phyloP scores from a whole-genome alignment of 2,888 invertebrate genomes.

The Caenorhabditis sinica region DNA sequence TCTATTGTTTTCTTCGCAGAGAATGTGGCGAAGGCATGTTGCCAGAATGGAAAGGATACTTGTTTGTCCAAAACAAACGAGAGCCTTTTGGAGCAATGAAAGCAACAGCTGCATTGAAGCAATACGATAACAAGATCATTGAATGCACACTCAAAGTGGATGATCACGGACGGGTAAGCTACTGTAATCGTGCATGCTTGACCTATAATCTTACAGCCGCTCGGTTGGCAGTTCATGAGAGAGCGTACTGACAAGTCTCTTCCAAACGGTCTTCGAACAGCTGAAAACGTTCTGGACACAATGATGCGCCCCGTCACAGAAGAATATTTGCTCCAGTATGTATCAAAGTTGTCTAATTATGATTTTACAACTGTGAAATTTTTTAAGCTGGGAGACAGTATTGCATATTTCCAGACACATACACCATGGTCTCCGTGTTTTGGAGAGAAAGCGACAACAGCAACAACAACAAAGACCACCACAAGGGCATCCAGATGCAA shows the following conservation, averaged over 20 bases:
- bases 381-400: too few relatives aligned
- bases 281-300: slow-evolving; percentile 85
- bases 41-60: slow-evolving; percentile 83
- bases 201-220: slow-evolving; percentile 36
- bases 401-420: slow-evolving; percentile 19
- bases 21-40: slow-evolving; percentile 76
- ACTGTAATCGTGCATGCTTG: too few relatives aligned
- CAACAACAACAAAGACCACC: background rate
- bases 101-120: slow-evolving; percentile 89
- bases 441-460: slow-evolving; percentile 6
- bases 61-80: slow-evolving; percentile 85
- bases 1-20: slow-evolving; percentile 23
- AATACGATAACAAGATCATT: slow-evolving; percentile 94
- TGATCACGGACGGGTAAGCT: slow-evolving; percentile 40
- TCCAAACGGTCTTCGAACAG: slow-evolving; percentile 93
- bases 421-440: slow-evolving; percentile 12
- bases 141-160: slow-evolving; percentile 88
- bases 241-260: slow-evolving; percentile 96
- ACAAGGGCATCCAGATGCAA: slow-evolving; percentile 3
- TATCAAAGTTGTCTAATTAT: background rate
- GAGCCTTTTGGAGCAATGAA: slow-evolving; percentile 89
- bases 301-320: slow-evolving; percentile 81
- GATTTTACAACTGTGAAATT: background rate
- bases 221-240: slow-evolving; percentile 93
- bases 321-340: slow-evolving; percentile 66